Base-by-base conservation (phyloP, 2,888 invertebrate species). In the Eupeodes luniger region DNA sequence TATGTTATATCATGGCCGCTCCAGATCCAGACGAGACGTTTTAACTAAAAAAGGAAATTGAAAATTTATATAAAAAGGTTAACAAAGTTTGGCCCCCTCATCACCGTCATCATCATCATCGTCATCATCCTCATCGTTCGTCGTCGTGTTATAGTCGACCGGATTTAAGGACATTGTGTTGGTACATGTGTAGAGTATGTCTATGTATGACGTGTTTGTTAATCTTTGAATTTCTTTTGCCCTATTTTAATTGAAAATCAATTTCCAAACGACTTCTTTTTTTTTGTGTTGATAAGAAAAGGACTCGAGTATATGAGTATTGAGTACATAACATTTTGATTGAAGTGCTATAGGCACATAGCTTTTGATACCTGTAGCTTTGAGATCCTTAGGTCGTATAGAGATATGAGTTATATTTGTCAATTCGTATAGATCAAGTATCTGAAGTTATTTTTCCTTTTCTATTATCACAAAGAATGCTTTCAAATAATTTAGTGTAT, bases 1-100 rank as follows among this genome's bases (percentile, higher is more conserved):
- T 40, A 1, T 9, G 40, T 7, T 40, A 40, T 51, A 79, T 79
- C 66, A 83, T 47, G 74, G 62, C 27, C 70, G 62, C 27, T 64
- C 40, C 40, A 40, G 40, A 40, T 5, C 10, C 51, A 69, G 78
- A 75, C 79, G 83, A 79, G 70, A 64, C 59, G 59, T n/a, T 14
- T 87, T 76, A 57, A 40, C 40, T 40, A 70, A 69, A 70, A 76
- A 83, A 75, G 83, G 83, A 87, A 87, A 83, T 79, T 80, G 79
- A 79, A 82, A 86, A 83, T 72, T 78, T 44, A 27, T 9, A 51
- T 64, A 74, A 40, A 55, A 70, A 70, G 19, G 70, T 55, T 70
- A 40, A 70, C 53, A 55, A n/a, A 66, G 47, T 66, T 47, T 16
- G 40, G n/a, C 62, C 3, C 16, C 44, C 6, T 27, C 66, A 9